A percentile compares a stretch with the other conserved stretches of the same genome.
phyloP scores from a whole-genome alignment of 2,797 vertebrate species.

The Malurus splendens region DNA sequence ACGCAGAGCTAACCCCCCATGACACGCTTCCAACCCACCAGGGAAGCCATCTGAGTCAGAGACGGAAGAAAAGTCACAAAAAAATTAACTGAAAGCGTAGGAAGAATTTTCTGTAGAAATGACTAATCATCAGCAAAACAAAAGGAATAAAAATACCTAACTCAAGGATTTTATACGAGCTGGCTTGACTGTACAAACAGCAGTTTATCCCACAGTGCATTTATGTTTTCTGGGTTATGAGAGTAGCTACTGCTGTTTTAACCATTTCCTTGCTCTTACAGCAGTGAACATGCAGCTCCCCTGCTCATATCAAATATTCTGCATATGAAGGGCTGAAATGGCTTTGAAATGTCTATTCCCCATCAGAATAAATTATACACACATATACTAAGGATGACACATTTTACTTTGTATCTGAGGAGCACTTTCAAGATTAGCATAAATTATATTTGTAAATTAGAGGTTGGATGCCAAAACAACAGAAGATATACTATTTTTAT shows the following conservation, averaged over 20 bases:
- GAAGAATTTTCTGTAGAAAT: background rate
- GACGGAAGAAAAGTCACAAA: background rate
- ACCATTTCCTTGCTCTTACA: background rate
- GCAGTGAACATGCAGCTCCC: background rate
- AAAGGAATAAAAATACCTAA: background rate
- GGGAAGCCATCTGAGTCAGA: background rate
- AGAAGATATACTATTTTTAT: constrained; percentile 65
- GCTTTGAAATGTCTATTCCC: constrained; percentile 56
- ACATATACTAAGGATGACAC: constrained; percentile 39
- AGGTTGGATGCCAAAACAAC: constrained; percentile 63
- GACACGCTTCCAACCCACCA: background rate
- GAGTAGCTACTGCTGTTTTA: constrained; percentile 1
- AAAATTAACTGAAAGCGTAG: background rate
- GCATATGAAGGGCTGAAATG: constrained; percentile 34
- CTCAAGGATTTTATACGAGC: background rate
- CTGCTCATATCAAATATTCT: constrained; percentile 14
- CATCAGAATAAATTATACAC: constrained; percentile 60
- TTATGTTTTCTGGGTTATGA: background rate
- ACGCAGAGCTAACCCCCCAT: background rate
- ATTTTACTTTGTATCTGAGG: constrained; percentile 65
- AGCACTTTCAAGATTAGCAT: constrained; percentile 72
- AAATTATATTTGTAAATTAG: constrained; percentile 69
- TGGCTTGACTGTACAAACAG: background rate
- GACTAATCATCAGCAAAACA: background rate
- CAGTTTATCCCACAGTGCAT: background rate